A percentile compares a stretch with the other conserved stretches of the same genome.
Conservation (phyloP, 1,140 invertebrate genomes). For the Eumeta japonica region DNA sequence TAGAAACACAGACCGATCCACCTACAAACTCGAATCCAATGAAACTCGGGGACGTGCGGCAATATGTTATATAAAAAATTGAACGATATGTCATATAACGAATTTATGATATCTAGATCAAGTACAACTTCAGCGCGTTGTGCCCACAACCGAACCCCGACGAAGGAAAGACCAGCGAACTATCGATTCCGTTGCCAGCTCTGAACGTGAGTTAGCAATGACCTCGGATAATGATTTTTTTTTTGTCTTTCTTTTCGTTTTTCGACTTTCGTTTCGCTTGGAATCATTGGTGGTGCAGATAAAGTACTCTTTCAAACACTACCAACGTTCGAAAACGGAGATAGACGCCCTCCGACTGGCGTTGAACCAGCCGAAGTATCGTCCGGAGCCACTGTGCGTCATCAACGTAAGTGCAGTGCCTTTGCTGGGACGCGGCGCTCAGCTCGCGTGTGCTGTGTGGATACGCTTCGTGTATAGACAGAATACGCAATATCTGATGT, state of each 20-base stretch:
- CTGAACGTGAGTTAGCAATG: constrained; percentile 66
- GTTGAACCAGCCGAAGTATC: constrained; percentile 61
- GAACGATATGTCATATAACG: neutral
- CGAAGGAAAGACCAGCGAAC: constrained; percentile 57
- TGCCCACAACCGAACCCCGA: constrained; percentile 62
- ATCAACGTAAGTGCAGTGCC: constrained; percentile 62
- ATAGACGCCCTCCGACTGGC: constrained; percentile 54
- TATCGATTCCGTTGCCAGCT: constrained; percentile 67
- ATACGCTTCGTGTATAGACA: neutral
- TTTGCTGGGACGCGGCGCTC: neutral
- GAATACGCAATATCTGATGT: neutral
- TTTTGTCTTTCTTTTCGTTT: constrained; percentile 25
- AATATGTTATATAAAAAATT: no score
- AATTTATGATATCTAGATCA: constrained; percentile 38
- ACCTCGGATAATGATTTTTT: constrained; percentile 7
- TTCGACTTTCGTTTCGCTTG: no score
- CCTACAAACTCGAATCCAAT: no score
- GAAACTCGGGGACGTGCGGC: no score
- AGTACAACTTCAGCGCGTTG: constrained; percentile 70
- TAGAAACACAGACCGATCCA: no score
- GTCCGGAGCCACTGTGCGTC: constrained; percentile 61
- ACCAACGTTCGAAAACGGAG: constrained; percentile 59
- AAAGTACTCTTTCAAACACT: constrained; percentile 63
- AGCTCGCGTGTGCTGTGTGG: neutral
- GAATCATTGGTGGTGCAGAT: no score